Evolutionary conservation across 2,888 invertebrate species (phyloP).

Genomic region (Himalopsyche anomala): DNA sequence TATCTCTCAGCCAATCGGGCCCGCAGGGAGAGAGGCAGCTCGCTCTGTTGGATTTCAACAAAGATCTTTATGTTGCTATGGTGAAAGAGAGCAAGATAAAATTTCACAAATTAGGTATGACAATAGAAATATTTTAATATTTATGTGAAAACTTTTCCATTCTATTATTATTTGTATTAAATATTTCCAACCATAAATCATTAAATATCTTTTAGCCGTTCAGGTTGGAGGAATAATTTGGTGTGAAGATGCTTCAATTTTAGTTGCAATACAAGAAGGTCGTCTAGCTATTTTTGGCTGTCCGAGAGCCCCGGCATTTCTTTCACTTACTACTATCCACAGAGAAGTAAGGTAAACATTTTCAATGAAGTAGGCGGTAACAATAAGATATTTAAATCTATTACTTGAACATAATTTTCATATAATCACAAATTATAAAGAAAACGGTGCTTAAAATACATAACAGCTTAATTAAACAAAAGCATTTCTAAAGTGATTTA

Average conservation of each 20-base stretch:
- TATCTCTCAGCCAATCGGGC: constrained; percentile 92
- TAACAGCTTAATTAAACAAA: neutral
- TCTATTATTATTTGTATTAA: no score
- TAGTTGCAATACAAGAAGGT: constrained; percentile 74
- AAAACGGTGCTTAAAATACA: neutral
- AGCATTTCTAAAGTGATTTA: constrained; percentile 80
- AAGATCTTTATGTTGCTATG: constrained; percentile 90
- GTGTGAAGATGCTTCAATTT: constrained; percentile 74
- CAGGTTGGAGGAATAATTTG: constrained; percentile 74
- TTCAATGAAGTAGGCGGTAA: neutral
- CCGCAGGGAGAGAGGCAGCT: constrained; percentile 87
- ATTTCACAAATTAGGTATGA: constrained; percentile 84
- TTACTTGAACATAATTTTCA: neutral
- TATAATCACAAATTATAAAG: neutral
- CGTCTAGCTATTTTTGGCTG: constrained; percentile 75
- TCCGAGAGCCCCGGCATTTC: constrained; percentile 73
- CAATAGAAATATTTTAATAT: neutral
- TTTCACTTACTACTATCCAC: constrained; percentile 72
- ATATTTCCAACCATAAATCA: neutral
- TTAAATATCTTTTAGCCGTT: constrained; percentile 66
- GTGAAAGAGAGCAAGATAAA: constrained; percentile 81
- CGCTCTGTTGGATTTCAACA: constrained; percentile 92
- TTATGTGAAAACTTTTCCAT: no score
- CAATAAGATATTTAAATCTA: neutral
- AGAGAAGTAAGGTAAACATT: constrained; percentile 72